Evolutionary conservation across 1,140 invertebrate species (phyloP).

Genomic region (Parasteatoda tepidariorum): DNA sequence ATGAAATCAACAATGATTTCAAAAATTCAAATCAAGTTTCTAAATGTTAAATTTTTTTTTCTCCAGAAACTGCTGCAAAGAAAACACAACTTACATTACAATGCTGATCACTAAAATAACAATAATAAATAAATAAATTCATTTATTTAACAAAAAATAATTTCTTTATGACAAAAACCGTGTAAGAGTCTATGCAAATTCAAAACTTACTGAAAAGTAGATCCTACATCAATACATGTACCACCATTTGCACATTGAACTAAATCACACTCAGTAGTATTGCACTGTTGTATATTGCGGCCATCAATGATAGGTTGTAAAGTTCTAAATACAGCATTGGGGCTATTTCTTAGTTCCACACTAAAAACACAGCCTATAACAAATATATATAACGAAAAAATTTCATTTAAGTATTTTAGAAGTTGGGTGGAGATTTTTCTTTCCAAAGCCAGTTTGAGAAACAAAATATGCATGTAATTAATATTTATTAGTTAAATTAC

Average conservation of each 20-base stretch:
- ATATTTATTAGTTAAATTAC: too few species aligned
- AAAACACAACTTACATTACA: too few species aligned
- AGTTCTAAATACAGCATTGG: slow-evolving; percentile 22
- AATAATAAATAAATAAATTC: too few species aligned
- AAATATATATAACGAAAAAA: neutral
- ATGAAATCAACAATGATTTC: too few species aligned
- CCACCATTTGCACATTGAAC: slow-evolving; percentile 53
- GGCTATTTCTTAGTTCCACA: slow-evolving; percentile 44
- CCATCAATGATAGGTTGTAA: slow-evolving; percentile 32
- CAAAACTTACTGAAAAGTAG: slow-evolving; percentile 53
- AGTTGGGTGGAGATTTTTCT: too few species aligned
- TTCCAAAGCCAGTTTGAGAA: too few species aligned
- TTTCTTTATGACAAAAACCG: neutral
- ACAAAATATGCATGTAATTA: too few species aligned
- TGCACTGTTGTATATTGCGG: slow-evolving; percentile 56
- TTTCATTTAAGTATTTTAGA: neutral
- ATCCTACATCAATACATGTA: slow-evolving; percentile 52
- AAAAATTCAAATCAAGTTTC: too few species aligned
- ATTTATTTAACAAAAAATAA: neutral
- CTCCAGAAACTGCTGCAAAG: too few species aligned
- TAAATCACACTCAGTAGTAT: slow-evolving; percentile 41
- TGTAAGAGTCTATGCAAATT: neutral
- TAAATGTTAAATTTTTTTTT: too few species aligned
- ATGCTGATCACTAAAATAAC: too few species aligned
- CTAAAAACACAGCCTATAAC: slow-evolving; percentile 54